Conservation (phyloP, 2,113 vertebrate species). For the Hemibates koningsi region DNA sequence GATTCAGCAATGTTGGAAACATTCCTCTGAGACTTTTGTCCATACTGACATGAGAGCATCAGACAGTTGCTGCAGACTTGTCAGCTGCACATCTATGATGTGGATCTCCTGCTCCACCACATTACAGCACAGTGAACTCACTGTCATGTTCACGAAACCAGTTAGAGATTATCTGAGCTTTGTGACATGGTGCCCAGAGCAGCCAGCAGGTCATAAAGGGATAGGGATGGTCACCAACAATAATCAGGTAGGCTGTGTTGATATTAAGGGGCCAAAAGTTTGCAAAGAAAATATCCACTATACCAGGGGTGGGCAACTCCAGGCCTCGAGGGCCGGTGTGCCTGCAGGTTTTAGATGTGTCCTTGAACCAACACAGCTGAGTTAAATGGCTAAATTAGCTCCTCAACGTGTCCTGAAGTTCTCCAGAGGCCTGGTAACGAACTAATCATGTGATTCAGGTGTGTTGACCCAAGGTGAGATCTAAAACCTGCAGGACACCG, state of each 20-base stretch:
- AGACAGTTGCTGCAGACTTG: background rate
- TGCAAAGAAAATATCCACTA: background rate
- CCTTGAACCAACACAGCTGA: background rate
- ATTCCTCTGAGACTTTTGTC: background rate
- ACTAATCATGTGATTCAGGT: background rate
- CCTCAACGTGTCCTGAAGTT: fast-evolving
- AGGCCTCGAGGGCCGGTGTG: fast-evolving
- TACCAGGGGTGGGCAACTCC: background rate
- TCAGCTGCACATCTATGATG: background rate
- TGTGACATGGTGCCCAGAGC: background rate
- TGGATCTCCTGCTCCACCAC: background rate
- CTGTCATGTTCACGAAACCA: background rate
- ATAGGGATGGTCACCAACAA: background rate
- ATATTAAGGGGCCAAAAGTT: background rate
- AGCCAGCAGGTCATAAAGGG: background rate
- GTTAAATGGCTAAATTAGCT: background rate
- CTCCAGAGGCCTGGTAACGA: fast-evolving
- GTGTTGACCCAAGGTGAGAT: background rate
- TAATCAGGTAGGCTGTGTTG: background rate
- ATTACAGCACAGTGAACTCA: background rate
- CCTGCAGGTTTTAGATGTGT: background rate
- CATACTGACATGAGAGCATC: background rate
- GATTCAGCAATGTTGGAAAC: background rate
- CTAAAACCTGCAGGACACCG: background rate
- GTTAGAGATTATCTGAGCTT: background rate